phyloP scores from a whole-genome alignment of 2,888 invertebrate species.

The Lamellibrachia satsuma region DNA sequence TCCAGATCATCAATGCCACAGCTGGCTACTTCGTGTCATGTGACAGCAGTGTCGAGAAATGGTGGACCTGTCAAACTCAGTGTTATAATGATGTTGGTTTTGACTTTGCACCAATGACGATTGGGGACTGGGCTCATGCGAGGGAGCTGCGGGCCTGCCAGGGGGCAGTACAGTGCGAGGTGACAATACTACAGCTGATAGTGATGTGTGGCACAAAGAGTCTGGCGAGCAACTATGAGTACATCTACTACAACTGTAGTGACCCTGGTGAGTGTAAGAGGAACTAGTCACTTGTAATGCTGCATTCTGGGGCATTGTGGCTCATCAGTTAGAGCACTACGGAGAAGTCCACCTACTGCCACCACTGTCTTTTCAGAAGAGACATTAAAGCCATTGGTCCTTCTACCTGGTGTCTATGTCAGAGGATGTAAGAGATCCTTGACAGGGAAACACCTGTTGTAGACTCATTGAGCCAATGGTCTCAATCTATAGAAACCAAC shows the following conservation, averaged over 20 bases:
- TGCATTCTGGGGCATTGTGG: no score
- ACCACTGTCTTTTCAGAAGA: no score
- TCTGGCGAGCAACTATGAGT: not conserved
- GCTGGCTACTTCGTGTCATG: not conserved
- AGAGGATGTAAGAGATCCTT: no score
- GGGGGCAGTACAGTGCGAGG: conserved; percentile 12
- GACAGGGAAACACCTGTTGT: no score
- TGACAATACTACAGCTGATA: not conserved
- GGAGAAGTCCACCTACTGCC: not conserved
- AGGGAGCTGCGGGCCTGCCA: conserved; percentile 17
- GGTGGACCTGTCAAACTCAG: not conserved
- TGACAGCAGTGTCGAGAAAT: not conserved
- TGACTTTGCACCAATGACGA: not conserved
- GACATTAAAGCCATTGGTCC: no score
- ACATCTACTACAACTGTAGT: not conserved
- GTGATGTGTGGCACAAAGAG: conserved; percentile 4
- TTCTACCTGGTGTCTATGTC: no score
- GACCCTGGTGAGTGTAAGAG: conserved; percentile 3
- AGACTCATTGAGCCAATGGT: no score
- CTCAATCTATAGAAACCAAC: no score
- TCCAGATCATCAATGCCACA: conserved; percentile 7
- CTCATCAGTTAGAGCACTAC: not conserved
- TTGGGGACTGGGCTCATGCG: not conserved
- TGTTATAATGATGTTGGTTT: not conserved
- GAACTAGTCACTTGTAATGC: not conserved